A percentile compares a stretch with the other conserved stretches of the same genome.
phyloP scores from a whole-genome alignment of 2,113 vertebrate genomes.

The Ginglymostoma cirratum region DNA sequence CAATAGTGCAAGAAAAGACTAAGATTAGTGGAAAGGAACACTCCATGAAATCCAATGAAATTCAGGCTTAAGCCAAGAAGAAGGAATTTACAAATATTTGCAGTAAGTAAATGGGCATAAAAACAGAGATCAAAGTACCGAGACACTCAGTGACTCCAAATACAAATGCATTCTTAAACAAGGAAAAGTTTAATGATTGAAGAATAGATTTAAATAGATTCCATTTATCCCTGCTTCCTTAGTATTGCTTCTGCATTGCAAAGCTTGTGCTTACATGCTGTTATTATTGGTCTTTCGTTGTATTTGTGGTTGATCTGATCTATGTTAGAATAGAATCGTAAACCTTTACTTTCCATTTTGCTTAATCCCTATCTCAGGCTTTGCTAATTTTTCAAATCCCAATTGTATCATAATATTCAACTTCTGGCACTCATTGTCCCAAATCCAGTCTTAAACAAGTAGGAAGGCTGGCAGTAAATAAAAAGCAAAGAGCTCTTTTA shows the following conservation, averaged over 20 bases:
- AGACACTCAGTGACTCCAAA: background rate
- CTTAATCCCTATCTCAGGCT: background rate
- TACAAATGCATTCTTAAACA: background rate
- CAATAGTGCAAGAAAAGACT: too few species aligned
- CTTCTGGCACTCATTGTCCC: background rate
- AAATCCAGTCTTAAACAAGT: constrained; percentile 17
- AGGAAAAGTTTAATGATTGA: background rate
- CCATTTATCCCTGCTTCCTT: background rate
- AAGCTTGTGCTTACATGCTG: background rate
- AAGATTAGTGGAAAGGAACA: too few species aligned
- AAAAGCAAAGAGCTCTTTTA: constrained; percentile 1
- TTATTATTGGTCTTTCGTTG: background rate
- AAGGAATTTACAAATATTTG: background rate
- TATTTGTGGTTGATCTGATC: background rate
- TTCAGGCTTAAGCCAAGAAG: background rate
- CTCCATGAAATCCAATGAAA: too few species aligned
- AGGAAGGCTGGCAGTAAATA: background rate
- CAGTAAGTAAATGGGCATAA: background rate
- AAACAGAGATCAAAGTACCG: background rate
- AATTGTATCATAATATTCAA: constrained; percentile 14
- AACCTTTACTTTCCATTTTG: background rate
- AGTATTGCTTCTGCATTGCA: background rate
- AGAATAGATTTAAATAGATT: background rate
- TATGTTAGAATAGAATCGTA: background rate
- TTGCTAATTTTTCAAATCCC: background rate